A percentile compares a stretch with the other conserved stretches of the same genome.
Conservation (phyloP, 2,888 invertebrate genomes). For the Scaptomyza flava region DNA sequence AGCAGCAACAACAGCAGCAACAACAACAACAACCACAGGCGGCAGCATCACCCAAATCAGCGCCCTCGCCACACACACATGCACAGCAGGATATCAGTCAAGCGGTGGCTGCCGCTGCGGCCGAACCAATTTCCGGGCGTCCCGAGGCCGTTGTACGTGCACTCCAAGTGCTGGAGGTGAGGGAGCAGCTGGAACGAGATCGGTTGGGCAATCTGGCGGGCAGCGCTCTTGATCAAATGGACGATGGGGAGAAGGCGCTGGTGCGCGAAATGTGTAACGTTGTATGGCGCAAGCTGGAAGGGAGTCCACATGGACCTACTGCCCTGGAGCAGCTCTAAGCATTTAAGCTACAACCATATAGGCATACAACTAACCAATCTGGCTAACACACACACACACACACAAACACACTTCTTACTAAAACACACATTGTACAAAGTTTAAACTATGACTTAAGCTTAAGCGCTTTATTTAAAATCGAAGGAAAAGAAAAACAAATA, state of each 20-base stretch:
- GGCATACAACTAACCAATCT: constrained; percentile 33
- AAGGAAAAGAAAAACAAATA: constrained; percentile 49
- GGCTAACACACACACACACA: constrained; percentile 52
- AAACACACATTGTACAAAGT: constrained; percentile 75
- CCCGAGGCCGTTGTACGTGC: constrained; percentile 97
- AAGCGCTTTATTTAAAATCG: constrained; percentile 63
- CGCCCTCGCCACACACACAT: constrained; percentile 47
- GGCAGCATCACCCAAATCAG: constrained; percentile 53
- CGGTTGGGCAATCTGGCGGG: constrained; percentile 84
- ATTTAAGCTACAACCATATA: constrained; percentile 21
- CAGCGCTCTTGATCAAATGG: constrained; percentile 86
- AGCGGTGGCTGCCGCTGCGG: constrained; percentile 65
- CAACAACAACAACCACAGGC: constrained; percentile 37
- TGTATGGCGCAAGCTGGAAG: constrained; percentile 95
- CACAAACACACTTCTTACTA: constrained; percentile 53
- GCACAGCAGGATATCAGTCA: constrained; percentile 54
- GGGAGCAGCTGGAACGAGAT: constrained; percentile 93
- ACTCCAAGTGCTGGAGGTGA: constrained; percentile 95
- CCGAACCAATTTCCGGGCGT: constrained; percentile 87
- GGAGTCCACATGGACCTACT: constrained; percentile 87
- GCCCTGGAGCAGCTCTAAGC: constrained; percentile 80
- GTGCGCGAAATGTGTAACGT: constrained; percentile 98
- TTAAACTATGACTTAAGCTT: constrained; percentile 68
- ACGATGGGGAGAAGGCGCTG: constrained; percentile 95
- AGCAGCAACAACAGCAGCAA: constrained; percentile 53